Evolutionary conservation across 2,797 vertebrate species (phyloP).

Genomic region (Selene dorsalis): DNA sequence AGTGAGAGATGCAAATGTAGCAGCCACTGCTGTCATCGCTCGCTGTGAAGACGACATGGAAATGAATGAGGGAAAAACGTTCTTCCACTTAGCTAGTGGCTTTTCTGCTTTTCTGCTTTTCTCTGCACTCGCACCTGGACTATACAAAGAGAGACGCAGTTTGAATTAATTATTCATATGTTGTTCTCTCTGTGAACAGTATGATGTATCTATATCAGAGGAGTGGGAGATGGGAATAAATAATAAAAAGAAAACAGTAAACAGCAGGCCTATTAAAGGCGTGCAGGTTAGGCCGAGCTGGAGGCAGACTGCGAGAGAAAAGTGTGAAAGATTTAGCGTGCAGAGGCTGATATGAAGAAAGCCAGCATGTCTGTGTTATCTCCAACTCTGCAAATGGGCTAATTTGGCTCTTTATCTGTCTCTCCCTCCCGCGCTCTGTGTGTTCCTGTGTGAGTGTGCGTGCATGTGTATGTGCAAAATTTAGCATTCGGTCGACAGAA

Average conservation of each 20-base stretch:
- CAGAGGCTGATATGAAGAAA: conserved; percentile 59
- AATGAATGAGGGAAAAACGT: conserved; percentile 8
- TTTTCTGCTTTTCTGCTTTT: conserved; percentile 19
- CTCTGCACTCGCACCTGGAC: conserved; percentile 38
- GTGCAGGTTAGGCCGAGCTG: conserved; percentile 41
- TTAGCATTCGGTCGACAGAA: conserved; percentile 20
- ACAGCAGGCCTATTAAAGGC: conserved; percentile 28
- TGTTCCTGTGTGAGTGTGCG: conserved; percentile 30
- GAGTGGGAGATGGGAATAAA: conserved; percentile 6
- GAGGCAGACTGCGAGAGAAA: conserved; percentile 41
- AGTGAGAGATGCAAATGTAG: background rate
- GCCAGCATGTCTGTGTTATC: conserved; percentile 64
- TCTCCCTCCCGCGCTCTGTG: conserved; percentile 49
- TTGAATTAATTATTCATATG: conserved; percentile 48
- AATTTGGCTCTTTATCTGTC: conserved; percentile 67
- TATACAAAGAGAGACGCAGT: conserved; percentile 41
- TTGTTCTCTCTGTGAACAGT: conserved; percentile 44
- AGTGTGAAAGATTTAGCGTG: conserved; percentile 68
- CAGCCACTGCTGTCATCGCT: background rate
- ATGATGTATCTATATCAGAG: conserved; percentile 40
- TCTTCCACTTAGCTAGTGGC: conserved; percentile 6
- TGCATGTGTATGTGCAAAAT: conserved; percentile 18
- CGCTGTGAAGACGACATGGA: background rate
- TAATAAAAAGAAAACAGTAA: background rate
- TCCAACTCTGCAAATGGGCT: conserved; percentile 68